phyloP scores from a whole-genome alignment of 2,113 vertebrate genomes.

The Clarias gariepinus region DNA sequence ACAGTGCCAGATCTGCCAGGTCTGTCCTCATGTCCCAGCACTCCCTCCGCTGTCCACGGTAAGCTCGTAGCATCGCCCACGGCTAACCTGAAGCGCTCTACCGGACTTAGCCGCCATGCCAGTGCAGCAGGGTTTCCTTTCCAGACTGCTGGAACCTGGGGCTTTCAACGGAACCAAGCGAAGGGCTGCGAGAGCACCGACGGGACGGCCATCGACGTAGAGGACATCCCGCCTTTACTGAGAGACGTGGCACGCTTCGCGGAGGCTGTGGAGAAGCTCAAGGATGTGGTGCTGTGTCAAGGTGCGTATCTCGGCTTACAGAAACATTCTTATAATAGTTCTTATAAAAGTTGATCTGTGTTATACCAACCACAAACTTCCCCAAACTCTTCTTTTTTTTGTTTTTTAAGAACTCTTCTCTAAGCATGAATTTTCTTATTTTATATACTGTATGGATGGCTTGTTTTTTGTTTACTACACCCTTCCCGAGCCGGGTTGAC shows the following conservation, averaged over 20 bases:
- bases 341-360: too few relatives aligned
- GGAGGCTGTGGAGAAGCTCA: conserved; percentile 89
- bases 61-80: conserved; percentile 70
- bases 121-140: conserved; percentile 87
- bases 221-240: conserved; percentile 88
- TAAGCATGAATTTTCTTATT: too few relatives aligned
- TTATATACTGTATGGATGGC: too few relatives aligned
- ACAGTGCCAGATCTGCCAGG: conserved; percentile 43
- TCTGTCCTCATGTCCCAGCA: conserved; percentile 63
- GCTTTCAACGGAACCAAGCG: conserved; percentile 70
- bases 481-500: neutral
- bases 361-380: too few relatives aligned
- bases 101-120: conserved; percentile 88
- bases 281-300: conserved; percentile 82
- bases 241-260: conserved; percentile 85
- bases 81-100: conserved; percentile 82
- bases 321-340: too few relatives aligned
- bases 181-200: conserved; percentile 70
- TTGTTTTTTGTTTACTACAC: too few relatives aligned
- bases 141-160: conserved; percentile 69
- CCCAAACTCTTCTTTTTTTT: too few relatives aligned
- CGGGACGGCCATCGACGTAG: conserved; percentile 73
- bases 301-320: conserved; percentile 63
- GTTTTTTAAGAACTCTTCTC: too few relatives aligned
- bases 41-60: conserved; percentile 55